These are phyloP conservation scores for Coturnix japonica DNA, from an alignment of 2,113 vertebrate genomes.

Conservation along the genomic window DNA sequence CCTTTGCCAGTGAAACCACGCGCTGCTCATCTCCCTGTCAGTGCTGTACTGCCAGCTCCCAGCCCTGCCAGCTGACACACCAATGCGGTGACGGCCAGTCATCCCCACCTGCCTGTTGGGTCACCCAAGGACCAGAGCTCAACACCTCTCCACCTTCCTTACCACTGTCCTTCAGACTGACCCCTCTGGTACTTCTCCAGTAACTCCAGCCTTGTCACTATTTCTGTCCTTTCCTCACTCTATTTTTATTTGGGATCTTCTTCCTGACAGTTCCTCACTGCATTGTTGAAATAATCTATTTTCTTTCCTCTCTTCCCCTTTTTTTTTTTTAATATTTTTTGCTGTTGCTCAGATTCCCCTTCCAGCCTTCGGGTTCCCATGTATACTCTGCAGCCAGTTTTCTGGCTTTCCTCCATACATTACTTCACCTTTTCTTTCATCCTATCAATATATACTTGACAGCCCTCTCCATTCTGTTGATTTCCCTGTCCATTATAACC, in stretches of 20 bases:
- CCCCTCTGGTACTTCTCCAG: not conserved
- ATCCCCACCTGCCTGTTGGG: not conserved
- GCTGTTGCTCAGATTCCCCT: not conserved
- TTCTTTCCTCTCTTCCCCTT: not conserved
- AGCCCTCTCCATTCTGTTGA: not conserved
- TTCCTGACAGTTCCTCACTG: not conserved
- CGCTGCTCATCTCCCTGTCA: constrained; percentile 17
- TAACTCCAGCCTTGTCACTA: not conserved
- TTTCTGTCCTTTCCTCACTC: not conserved
- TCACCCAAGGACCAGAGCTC: not conserved
- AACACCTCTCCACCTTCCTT: not conserved
- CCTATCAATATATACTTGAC: not conserved
- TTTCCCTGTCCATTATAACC: not conserved
- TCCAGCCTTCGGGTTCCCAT: not conserved
- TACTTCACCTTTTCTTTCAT: not conserved
- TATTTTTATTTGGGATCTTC: not conserved
- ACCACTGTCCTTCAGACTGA: not conserved
- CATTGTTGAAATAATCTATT: not conserved
- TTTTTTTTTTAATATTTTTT: not conserved
- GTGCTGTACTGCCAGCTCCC: not conserved
- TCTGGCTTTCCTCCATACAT: not conserved
- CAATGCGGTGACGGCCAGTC: not conserved
- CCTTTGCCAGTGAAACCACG: constrained; percentile 44
- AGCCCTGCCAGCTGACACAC: constrained; percentile 3
- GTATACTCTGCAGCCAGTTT: not conserved